Base-by-base conservation (phyloP, 2,113 vertebrate species). In the Cyprinodon variegatus region DNA sequence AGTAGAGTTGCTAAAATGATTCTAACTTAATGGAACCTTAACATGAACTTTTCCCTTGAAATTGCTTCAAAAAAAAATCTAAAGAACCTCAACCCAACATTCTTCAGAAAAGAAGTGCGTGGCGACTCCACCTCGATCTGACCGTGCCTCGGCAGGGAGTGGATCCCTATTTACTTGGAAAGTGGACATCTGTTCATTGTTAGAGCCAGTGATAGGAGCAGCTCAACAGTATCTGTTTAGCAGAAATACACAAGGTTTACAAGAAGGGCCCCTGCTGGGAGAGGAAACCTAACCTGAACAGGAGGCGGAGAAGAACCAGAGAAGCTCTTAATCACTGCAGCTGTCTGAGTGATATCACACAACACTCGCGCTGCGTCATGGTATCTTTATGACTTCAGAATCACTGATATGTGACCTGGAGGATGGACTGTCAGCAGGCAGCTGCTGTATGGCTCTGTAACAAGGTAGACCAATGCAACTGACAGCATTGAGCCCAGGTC, bases 111-210 rank as follows among this genome's bases (percentile, higher is more conserved):
- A 60, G 43, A 67, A 77, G 61, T 46, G 50, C 38, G 15, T 4
- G 12, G 36, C 77, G 64, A 71, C 72, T 64, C 50, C 68, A 74
- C 61, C 72, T 70, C n/a, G 5, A 59, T 68, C 29, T 15, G 48
- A 64, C 72, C 40, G 53, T 65, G 72, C 78, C 75, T 67, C 74
- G 72, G 76, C 59, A 45, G 60, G 76, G 83, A 82, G 78, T 80
- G 67, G 29, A 69, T 79, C 76, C 78, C 66, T 70, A 65, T 82
- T 75, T 61, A 20, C 76, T 82, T 66, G 76, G 82, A 89, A 75
- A 79, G n/a, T 63, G 90, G 79, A 90, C 91, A 94, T 93, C 89
- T 91, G 92, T 86, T 93, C 82, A 90, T 86, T 89, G 90, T 93
- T 91, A 90, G 57, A 83, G 61, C 68, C 77, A 72, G 74, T 29